Conservation (phyloP, 1,140 invertebrate species). For the Caenorhabditis latens region DNA sequence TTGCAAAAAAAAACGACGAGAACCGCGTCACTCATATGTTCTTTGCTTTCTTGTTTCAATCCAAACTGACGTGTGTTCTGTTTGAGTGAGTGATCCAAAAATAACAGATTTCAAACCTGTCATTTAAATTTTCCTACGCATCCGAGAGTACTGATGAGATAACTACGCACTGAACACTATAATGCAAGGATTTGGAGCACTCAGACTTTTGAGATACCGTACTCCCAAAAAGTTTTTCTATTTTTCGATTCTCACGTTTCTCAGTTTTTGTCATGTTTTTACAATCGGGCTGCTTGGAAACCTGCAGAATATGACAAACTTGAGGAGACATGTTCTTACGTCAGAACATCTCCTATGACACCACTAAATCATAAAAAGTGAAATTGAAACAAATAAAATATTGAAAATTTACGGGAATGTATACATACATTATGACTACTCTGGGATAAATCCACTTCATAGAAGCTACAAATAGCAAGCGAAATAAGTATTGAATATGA, state of each 20-base stretch:
- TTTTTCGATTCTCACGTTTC: no score
- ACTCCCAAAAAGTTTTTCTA: no score
- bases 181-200: no score
- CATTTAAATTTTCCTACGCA: background rate
- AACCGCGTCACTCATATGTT: slow-evolving; percentile 7
- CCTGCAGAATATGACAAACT: slow-evolving; percentile 8
- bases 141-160: background rate
- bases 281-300: background rate
- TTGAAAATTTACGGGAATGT: background rate
- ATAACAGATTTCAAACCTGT: slow-evolving; percentile 4
- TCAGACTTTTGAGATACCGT: no score
- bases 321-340: background rate
- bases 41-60: slow-evolving; percentile 23
- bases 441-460: background rate
- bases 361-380: background rate
- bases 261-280: background rate
- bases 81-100: slow-evolving; percentile 26
- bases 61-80: background rate
- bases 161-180: no score
- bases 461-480: no score
- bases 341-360: background rate
- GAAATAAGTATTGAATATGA: no score
- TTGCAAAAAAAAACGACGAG: background rate
- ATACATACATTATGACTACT: background rate
- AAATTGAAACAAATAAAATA: background rate